phyloP scores from a whole-genome alignment of 2,888 invertebrate genomes.

The Nomada ruficornis region DNA sequence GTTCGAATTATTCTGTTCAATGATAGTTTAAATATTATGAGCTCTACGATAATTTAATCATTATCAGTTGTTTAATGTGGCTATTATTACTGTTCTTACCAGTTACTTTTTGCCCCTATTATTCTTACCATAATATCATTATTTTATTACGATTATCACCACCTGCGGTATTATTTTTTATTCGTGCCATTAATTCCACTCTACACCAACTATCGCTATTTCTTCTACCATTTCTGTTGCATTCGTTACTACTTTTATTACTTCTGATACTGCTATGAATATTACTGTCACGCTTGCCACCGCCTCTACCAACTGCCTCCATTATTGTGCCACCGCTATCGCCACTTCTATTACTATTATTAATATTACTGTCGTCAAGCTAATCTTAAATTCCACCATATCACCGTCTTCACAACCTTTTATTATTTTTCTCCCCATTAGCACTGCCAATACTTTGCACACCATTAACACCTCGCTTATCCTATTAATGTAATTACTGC shows the following conservation, averaged over 20 bases:
- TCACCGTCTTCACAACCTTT: not conserved
- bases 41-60: not conserved
- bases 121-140: not conserved
- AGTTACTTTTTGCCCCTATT: not conserved
- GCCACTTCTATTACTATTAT: constrained; percentile 17
- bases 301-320: not conserved
- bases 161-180: not conserved
- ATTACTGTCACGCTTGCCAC: not conserved
- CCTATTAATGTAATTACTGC: not conserved
- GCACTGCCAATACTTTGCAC: not conserved
- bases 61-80: not conserved
- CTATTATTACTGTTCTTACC: not conserved
- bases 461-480: constrained; percentile 9
- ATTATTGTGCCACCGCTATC: not conserved
- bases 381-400: constrained; percentile 1
- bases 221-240: not conserved
- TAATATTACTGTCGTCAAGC: constrained; percentile 35
- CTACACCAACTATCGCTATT: not conserved
- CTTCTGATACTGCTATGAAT: not conserved
- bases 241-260: constrained; percentile 7
- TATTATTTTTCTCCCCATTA: constrained; percentile 10
- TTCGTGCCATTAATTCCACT: not conserved
- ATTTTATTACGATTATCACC: constrained; percentile 4
- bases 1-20: too few species aligned
- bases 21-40: too few species aligned